These are phyloP conservation scores for Salpingus planirostris DNA, from an alignment of 2,888 invertebrate genomes.

Conservation along the genomic window DNA sequence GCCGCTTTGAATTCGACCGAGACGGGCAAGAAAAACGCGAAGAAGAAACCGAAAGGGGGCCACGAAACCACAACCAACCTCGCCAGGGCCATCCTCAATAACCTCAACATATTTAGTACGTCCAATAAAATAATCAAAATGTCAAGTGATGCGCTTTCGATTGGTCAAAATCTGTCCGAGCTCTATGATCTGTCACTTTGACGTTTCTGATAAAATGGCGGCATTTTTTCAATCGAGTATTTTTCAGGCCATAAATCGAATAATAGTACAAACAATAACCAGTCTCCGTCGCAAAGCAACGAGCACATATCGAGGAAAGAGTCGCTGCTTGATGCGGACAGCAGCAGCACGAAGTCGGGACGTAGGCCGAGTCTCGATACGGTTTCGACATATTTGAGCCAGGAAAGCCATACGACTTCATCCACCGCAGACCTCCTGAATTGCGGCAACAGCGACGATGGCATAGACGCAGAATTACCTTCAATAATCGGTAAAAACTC, in stretches of 20 bases:
- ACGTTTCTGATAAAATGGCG: background rate
- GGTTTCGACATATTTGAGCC: conserved; percentile 81
- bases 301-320: conserved; percentile 29
- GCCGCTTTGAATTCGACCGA: conserved; percentile 27
- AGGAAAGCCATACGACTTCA: conserved; percentile 51
- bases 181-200: too few relatives aligned
- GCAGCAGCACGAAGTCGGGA: conserved; percentile 66
- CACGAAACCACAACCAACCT: conserved; percentile 53
- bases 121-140: too few relatives aligned
- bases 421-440: conserved; percentile 38
- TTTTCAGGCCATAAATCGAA: conserved; percentile 41
- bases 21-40: conserved; percentile 39
- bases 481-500: conserved; percentile 36
- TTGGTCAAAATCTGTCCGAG: too few relatives aligned
- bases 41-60: conserved; percentile 36
- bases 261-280: conserved; percentile 10
- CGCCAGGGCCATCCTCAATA: conserved; percentile 69
- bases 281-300: conserved; percentile 12
- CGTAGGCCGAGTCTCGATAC: conserved; percentile 79
- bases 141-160: too few relatives aligned
- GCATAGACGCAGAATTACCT: conserved; percentile 28
- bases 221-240: too few relatives aligned
- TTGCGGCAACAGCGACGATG: conserved; percentile 34
- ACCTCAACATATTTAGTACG: too few relatives aligned
- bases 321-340: conserved; percentile 53